phyloP scores from a whole-genome alignment of 2,113 vertebrate genomes.

The Festucalex cinctus region DNA sequence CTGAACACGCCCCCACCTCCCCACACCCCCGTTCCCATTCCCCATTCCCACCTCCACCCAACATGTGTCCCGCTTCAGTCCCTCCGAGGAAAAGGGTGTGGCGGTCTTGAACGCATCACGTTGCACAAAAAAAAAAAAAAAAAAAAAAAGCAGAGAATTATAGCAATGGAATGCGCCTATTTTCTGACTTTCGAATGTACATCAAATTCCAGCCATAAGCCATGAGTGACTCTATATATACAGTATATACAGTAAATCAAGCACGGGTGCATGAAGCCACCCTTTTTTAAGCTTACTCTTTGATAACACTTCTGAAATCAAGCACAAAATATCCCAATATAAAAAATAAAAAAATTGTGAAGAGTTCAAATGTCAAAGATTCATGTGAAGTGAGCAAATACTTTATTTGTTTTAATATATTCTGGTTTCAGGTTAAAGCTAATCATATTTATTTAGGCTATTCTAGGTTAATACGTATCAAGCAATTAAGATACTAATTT shows the following conservation, averaged over 20 bases:
- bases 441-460: no score
- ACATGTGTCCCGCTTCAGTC: conserved; percentile 47
- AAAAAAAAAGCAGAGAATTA: background rate
- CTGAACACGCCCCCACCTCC: conserved; percentile 48
- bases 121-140: conserved; percentile 3
- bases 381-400: no score
- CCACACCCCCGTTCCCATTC: conserved; percentile 39
- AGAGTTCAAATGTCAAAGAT: no score
- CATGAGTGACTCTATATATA: background rate
- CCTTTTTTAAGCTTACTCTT: conserved; percentile 68
- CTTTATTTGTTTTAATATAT: no score
- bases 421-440: no score
- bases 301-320: conserved; percentile 56
- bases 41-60: conserved; percentile 50
- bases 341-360: background rate
- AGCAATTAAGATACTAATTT: no score
- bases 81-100: conserved; percentile 45
- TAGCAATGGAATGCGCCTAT: background rate
- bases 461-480: no score
- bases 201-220: conserved; percentile 38
- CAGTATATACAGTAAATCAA: background rate
- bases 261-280: background rate
- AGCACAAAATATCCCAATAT: background rate
- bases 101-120: conserved; percentile 28
- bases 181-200: conserved; percentile 11